A percentile compares a stretch with the other conserved stretches of the same genome.
Conservation (phyloP, 2,888 invertebrate genomes). For the Rhyacophila evoluta region DNA sequence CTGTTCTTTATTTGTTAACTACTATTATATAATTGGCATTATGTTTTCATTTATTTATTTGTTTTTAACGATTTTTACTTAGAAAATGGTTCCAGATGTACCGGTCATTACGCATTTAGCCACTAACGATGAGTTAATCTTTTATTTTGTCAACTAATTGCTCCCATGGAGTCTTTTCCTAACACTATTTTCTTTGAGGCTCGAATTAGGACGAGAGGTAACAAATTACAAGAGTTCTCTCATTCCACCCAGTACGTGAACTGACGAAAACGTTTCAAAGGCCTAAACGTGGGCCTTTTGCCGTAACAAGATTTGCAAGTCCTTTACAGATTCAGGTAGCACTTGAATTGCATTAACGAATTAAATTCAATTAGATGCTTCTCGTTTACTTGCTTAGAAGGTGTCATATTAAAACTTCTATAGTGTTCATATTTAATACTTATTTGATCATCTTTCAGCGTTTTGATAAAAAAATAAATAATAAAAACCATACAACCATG, state of each 20-base stretch:
- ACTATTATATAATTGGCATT: no score
- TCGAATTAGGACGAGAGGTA: not conserved
- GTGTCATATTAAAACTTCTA: not conserved
- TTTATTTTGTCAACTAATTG: slow-evolving; percentile 19
- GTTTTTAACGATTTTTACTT: no score
- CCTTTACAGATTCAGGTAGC: slow-evolving; percentile 17
- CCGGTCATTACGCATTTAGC: not conserved
- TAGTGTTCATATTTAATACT: no score
- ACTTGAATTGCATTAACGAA: slow-evolving; percentile 2
- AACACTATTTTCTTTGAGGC: slow-evolving; percentile 10
- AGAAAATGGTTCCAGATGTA: not conserved
- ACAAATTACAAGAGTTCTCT: not conserved
- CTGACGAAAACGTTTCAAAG: not conserved
- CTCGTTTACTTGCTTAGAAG: not conserved
- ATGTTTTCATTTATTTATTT: no score
- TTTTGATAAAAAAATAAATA: no score
- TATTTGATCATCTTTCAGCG: no score
- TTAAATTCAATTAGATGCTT: not conserved
- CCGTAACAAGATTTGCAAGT: slow-evolving; percentile 13
- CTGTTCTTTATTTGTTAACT: no score
- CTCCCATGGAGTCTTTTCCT: not conserved
- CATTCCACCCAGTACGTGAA: not conserved
- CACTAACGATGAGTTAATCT: slow-evolving; percentile 1
- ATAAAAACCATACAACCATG: no score
- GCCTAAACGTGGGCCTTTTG: not conserved